These are phyloP conservation scores for Cercocebus atys DNA, from an alignment of 2,113 vertebrate genomes.

Conservation along the genomic window DNA sequence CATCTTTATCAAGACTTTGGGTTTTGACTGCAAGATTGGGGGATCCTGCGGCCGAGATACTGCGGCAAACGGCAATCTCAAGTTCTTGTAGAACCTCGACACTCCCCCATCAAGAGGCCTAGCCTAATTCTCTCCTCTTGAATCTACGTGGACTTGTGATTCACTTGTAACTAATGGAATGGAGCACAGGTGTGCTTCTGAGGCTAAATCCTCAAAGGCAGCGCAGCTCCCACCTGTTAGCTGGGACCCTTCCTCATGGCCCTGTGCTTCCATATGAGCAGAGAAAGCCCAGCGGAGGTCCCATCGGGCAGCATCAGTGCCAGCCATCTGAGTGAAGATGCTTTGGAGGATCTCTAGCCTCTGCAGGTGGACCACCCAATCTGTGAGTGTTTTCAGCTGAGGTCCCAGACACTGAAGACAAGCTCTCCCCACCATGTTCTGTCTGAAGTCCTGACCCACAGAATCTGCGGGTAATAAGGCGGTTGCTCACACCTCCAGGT, in stretches of 20 bases:
- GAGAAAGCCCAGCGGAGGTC: no score
- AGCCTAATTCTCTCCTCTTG: background rate
- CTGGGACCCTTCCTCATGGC: background rate
- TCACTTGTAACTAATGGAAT: background rate
- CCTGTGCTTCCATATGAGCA: background rate
- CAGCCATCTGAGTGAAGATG: fast-evolving
- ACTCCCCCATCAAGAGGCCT: background rate
- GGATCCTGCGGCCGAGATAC: background rate
- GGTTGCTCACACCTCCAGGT: no score
- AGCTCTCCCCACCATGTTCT: background rate
- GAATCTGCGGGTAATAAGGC: background rate
- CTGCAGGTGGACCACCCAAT: background rate
- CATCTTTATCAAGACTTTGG: background rate
- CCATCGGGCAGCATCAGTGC: fast-evolving
- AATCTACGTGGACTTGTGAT: background rate
- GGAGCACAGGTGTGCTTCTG: background rate
- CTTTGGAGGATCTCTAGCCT: background rate
- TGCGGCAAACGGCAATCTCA: background rate
- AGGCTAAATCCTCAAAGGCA: background rate
- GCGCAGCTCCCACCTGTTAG: background rate
- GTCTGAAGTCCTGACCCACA: background rate
- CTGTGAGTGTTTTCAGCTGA: background rate
- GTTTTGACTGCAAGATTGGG: background rate
- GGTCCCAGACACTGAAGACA: background rate
- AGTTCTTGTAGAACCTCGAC: background rate